Evolutionary conservation across 2,888 invertebrate species (phyloP), one percentile per base, ranked within the genome.

Genomic region (Lacanobia oleracea): DNA sequence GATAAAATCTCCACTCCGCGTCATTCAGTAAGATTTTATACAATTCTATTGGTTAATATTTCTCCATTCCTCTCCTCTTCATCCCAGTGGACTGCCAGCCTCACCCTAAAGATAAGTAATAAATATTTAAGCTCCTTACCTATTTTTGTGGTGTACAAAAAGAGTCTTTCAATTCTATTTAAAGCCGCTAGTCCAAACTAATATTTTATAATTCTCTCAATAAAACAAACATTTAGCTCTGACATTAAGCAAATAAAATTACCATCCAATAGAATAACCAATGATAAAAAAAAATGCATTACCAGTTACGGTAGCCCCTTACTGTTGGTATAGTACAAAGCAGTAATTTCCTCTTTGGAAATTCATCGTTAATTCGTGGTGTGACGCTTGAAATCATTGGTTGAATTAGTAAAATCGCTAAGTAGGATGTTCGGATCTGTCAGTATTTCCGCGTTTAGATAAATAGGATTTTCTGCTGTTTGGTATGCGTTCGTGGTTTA

Each of bases 351-450:
- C 40, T 76, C 48, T 62, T 54, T 48, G 27, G 9, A 18, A 54
- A 54, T 57, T 62, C 53, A 75, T 59, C 37, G 23, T 12, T 54
- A 75, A 81, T 68, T 68, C 53, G 18, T 62, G 45, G 12, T 18
- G 23, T 16, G 27, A 60, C 23, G 48, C 40, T 56, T 50, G 50
- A 62, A 72, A 53, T 79, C 45, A 72, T 59, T 73, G 57, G 14
- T 51, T 50, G 45, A 67, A 59, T 76, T 63, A 66, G 37, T 61
- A 51, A 57, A 65, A 57, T 75, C 33, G 9, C 18, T 45, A 43
- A 54, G 9, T 18, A 63, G 40, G 61, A 68, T 65, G 12, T 65
- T 61, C 56, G 23, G 23, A 64, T 80, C 67, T 23, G 12, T n/a
- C n/a, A 43, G 56, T 23, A 65, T 68, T 62, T 68, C 81, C 60